Percentiles rank a stretch among this genome's conserved stretches.
Conservation (phyloP, 2,113 vertebrate genomes). For the Chaetodon trifascialis region DNA sequence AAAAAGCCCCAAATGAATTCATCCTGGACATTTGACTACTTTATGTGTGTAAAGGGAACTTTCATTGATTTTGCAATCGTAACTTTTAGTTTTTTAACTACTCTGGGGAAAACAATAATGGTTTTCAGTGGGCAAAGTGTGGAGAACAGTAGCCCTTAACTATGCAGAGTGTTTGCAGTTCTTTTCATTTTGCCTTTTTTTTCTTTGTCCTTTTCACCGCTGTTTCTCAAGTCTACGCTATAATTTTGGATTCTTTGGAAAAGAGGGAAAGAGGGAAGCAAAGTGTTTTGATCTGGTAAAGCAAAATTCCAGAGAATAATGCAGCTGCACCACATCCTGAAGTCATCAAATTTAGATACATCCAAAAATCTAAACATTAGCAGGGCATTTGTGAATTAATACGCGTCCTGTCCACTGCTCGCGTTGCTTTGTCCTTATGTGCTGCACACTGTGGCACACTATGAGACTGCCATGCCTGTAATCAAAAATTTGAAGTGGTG, state of each 20-base stretch:
- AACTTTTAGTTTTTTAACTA: background rate
- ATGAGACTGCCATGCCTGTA: slow-evolving; percentile 1
- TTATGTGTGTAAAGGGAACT: background rate
- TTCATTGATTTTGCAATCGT: background rate
- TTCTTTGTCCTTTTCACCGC: background rate
- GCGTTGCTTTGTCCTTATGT: background rate
- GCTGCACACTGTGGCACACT: background rate
- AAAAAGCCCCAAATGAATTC: background rate
- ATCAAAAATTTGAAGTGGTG: slow-evolving; percentile 5
- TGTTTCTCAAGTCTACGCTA: background rate
- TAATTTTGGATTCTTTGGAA: background rate
- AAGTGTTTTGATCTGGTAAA: slow-evolving; percentile 13
- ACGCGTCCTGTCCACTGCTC: background rate
- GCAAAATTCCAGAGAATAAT: slow-evolving; percentile 5
- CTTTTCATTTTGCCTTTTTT: background rate
- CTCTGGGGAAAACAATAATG: background rate
- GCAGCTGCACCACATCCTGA: slow-evolving; percentile 3
- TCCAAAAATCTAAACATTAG: background rate
- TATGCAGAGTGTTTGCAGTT: background rate
- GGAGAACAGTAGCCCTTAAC: background rate
- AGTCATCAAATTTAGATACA: background rate
- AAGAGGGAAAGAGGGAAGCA: background rate
- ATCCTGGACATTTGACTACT: background rate
- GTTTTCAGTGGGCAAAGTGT: background rate
- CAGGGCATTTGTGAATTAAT: background rate